A percentile compares a stretch with the other conserved stretches of the same genome.
phyloP scores from a whole-genome alignment of 2,113 vertebrate species.

The Verasper variegatus region DNA sequence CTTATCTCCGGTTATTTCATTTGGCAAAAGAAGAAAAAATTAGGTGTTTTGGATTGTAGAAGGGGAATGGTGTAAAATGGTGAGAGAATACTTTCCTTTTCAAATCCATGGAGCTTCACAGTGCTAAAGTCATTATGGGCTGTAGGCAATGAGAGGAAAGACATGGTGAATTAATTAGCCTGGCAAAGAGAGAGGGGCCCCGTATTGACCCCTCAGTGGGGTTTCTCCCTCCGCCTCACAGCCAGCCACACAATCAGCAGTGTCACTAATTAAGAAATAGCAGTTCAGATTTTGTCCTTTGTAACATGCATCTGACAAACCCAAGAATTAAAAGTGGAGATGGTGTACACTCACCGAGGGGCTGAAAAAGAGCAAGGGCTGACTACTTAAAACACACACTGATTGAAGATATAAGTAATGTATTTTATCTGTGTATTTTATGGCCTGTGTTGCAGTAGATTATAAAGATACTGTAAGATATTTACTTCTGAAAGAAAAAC shows the following conservation, averaged over 20 bases:
- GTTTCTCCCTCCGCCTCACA: slow-evolving; percentile 91
- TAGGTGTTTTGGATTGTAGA: slow-evolving; percentile 42
- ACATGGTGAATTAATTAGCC: slow-evolving; percentile 96
- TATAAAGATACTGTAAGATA: neutral
- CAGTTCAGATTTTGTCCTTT: slow-evolving; percentile 77
- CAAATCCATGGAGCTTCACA: slow-evolving; percentile 65
- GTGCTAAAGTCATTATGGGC: slow-evolving; percentile 87
- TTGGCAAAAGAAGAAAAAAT: slow-evolving; percentile 36
- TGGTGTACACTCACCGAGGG: slow-evolving; percentile 78
- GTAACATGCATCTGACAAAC: slow-evolving; percentile 87
- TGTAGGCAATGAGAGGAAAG: slow-evolving; percentile 87
- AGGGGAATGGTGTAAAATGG: slow-evolving; percentile 11
- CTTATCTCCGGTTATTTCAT: slow-evolving; percentile 61
- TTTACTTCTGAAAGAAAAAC: slow-evolving; percentile 12
- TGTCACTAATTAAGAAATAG: slow-evolving; percentile 95
- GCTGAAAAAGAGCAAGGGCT: neutral
- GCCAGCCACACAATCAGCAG: slow-evolving; percentile 90
- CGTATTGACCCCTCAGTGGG: slow-evolving; percentile 90
- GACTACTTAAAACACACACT: neutral
- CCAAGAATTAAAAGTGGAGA: slow-evolving; percentile 84
- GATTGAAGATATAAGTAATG: neutral
- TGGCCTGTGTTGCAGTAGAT: neutral
- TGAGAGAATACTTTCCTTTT: slow-evolving; percentile 60
- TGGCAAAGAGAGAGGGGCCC: slow-evolving; percentile 89
- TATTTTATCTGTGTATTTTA: slow-evolving; percentile 6